These are phyloP conservation scores for Petrosia ficiformis DNA, from an alignment of 37 sponge, comb jelly and placozoan species.

Conservation along the genomic window DNA sequence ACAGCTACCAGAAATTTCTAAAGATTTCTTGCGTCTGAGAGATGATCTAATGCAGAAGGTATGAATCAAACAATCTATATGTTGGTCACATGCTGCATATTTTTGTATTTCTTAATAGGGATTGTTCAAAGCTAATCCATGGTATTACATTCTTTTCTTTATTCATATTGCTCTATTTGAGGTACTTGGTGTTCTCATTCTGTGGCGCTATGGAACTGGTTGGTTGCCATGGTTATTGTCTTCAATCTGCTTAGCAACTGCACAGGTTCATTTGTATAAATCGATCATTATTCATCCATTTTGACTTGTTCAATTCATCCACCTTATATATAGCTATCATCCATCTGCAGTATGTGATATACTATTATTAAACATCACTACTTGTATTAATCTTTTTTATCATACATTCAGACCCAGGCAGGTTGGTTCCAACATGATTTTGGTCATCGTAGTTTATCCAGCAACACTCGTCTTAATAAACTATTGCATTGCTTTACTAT, in stretches of 20 bases:
- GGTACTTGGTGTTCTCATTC: conserved; percentile 30
- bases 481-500: conserved; percentile 40
- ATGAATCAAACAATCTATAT: not conserved
- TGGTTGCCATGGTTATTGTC: not conserved
- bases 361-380: too few species aligned
- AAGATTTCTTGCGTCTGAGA: too few species aligned
- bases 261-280: too few species aligned
- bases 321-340: too few species aligned
- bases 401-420: conserved; percentile 68
- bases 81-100: not conserved
- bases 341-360: too few species aligned
- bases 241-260: conserved; percentile 8
- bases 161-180: conserved; percentile 43
- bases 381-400: too few species aligned
- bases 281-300: too few species aligned
- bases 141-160: conserved; percentile 49
- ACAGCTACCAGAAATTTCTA: too few species aligned
- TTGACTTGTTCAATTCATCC: too few species aligned
- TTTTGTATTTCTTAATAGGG: conserved; percentile 16
- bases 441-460: conserved; percentile 69
- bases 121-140: conserved; percentile 45
- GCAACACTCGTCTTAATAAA: conserved; percentile 57
- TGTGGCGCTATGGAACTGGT: conserved; percentile 33
- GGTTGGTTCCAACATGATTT: conserved; percentile 89
- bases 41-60: conserved; percentile 37